Evolutionary conservation across 2,888 invertebrate genomes (phyloP), one percentile per base, ranked within the genome.

Genomic region (Synergus gifuensis): DNA sequence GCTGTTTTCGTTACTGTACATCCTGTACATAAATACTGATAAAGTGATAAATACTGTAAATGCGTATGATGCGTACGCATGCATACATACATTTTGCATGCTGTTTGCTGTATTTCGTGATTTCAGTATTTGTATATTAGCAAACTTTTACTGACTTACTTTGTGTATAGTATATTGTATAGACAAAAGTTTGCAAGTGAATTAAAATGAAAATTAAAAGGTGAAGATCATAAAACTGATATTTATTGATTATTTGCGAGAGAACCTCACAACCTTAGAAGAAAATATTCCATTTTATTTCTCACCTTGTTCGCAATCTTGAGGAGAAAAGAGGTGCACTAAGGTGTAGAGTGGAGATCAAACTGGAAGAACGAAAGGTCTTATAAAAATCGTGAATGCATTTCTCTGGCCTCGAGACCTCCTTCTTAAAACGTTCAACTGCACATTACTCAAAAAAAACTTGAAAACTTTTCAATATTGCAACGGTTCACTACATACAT

Each of bases 171-270:
- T 49, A 8, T 22, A 14, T 62, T 77, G 54, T 54, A 69, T 14
- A 18, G 28, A 54, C 22, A 73, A 46, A 49, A 49, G 16, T 44
- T 60, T 14, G 42, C 62, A 62, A 66, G 69, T 36, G 66, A 73
- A 64, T 79, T 79, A 46, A 73, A 77, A 42, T 79, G 64, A 76
- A 7, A 49, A 36, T 28, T 42, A n/a, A 5, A 16, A 42, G 16
- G 40, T 16, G 12, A 44, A 54, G 16, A 76, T 63, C 54, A 12
- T 42, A 1, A 16, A 44, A 62, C 2, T 42, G n/a, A 62, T 63
- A 44, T 46, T 77, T 49, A 18, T 62, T 40, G 28, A 49, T 77
- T n/a, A 7, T 36, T 5, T 40, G 36, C 5, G 49, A 36, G 42
- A 78, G 28, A 36, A 64, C 16, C 14, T 42, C 16, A 64, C 12